Evolutionary conservation across 2,113 vertebrate species (phyloP).

Genomic region (Malurus elegans): DNA sequence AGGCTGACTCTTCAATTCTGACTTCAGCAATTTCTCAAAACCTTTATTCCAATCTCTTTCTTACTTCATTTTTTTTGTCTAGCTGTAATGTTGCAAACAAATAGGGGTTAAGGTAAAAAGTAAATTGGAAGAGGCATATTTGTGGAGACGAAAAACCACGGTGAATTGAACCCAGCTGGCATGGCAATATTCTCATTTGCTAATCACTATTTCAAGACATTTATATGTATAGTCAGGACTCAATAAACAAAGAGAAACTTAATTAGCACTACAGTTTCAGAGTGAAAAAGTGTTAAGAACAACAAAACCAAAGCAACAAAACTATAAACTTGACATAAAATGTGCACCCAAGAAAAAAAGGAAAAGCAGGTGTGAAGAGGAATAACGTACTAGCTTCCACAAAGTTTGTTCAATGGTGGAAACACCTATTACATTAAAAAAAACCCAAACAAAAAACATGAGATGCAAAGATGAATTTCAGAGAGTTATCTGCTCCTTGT

Average conservation of each 20-base stretch:
- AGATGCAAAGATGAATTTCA: background rate
- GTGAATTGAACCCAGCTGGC: background rate
- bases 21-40: background rate
- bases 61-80: background rate
- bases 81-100: background rate
- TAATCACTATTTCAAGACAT: background rate
- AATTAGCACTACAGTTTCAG: background rate
- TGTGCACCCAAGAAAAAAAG: background rate
- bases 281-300: background rate
- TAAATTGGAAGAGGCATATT: background rate
- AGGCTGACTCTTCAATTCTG: background rate
- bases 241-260: slow-evolving; percentile 1
- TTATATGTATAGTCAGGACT: background rate
- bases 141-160: background rate
- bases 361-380: background rate
- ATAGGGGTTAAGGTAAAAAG: background rate
- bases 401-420: slow-evolving; percentile 21
- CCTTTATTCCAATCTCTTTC: background rate
- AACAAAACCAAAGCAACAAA: background rate
- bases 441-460: background rate
- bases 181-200: background rate
- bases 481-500: background rate
- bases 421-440: background rate
- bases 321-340: slow-evolving; percentile 13
- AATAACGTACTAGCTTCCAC: slow-evolving; percentile 20